Conservation (phyloP, 2,797 vertebrate genomes). For the Melanotaenia parkinsoni region DNA sequence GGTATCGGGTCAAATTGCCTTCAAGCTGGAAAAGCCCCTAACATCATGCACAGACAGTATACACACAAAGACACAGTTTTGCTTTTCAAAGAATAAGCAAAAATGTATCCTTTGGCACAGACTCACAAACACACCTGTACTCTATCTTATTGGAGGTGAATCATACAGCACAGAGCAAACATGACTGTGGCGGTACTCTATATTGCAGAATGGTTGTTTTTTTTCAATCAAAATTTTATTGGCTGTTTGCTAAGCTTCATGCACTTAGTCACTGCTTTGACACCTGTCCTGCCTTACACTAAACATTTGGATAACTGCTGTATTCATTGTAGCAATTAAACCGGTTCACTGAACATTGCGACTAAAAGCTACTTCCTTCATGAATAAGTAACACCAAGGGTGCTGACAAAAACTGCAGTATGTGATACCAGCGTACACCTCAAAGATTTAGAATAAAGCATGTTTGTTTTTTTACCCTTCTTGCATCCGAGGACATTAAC, state of each 20-base stretch:
- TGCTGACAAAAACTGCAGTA: neutral
- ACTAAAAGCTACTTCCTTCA: neutral
- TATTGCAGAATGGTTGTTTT: slow-evolving; percentile 6
- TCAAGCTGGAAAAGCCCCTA: slow-evolving; percentile 55
- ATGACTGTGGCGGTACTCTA: neutral
- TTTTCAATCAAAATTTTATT: slow-evolving; percentile 27
- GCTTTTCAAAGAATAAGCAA: slow-evolving; percentile 31
- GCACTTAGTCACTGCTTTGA: neutral
- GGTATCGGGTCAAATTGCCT: slow-evolving; percentile 62
- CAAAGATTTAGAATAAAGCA: too few relatives aligned
- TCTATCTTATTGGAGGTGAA: slow-evolving; percentile 24
- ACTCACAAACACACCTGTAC: slow-evolving; percentile 22
- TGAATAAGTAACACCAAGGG: neutral
- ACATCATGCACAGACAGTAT: slow-evolving; percentile 12
- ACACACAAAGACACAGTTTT: slow-evolving; percentile 18
- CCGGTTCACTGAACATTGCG: too few relatives aligned
- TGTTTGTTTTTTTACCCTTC: neutral
- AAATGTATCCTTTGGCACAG: slow-evolving; percentile 2
- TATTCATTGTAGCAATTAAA: neutral
- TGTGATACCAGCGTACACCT: neutral
- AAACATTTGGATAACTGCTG: neutral
- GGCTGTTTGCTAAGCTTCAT: slow-evolving; percentile 1
- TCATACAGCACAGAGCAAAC: neutral
- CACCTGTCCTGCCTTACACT: slow-evolving; percentile 4
- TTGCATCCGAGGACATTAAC: neutral